These are phyloP conservation scores for Cheilosia soror DNA, from an alignment of 2,888 invertebrate genomes.

Conservation along the genomic window DNA sequence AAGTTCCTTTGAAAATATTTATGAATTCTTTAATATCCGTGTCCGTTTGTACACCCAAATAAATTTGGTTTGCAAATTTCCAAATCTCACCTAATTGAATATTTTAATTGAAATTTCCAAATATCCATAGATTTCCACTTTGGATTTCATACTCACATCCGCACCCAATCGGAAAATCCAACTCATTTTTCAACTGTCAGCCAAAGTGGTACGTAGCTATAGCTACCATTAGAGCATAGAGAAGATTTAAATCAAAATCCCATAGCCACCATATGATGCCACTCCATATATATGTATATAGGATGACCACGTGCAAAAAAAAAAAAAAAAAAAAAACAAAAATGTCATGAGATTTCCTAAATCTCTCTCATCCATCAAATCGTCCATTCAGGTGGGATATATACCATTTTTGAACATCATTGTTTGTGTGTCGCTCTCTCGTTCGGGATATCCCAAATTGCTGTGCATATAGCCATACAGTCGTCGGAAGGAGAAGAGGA, in stretches of 20 bases:
- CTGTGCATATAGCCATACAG: background rate
- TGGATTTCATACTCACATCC: conserved; percentile 24
- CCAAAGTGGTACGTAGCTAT: background rate
- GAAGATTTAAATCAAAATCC: conserved; percentile 48
- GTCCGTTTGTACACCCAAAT: background rate
- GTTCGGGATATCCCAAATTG: conserved; percentile 6
- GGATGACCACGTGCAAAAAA: conserved; percentile 50
- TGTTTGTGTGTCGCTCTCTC: conserved; percentile 1
- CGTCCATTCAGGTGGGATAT: conserved; percentile 63
- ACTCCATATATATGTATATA: conserved; percentile 24
- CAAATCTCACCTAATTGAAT: conserved; percentile 38
- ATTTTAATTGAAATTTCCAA: conserved; percentile 48
- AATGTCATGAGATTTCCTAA: conserved; percentile 61
- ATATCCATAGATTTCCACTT: conserved; percentile 38
- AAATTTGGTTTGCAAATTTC: background rate
- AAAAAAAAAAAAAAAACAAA: background rate
- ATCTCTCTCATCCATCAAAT: conserved; percentile 73
- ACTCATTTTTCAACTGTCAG: conserved; percentile 45
- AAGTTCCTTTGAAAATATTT: conserved; percentile 6
- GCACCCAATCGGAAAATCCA: conserved; percentile 14
- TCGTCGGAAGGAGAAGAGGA: conserved; percentile 2
- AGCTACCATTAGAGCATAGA: background rate
- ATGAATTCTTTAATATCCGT: conserved; percentile 29
- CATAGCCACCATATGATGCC: conserved; percentile 49
- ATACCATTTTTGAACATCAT: conserved; percentile 23